These are phyloP conservation scores for Erpornis zantholeuca DNA, from an alignment of 2,113 vertebrate species.

Conservation along the genomic window DNA sequence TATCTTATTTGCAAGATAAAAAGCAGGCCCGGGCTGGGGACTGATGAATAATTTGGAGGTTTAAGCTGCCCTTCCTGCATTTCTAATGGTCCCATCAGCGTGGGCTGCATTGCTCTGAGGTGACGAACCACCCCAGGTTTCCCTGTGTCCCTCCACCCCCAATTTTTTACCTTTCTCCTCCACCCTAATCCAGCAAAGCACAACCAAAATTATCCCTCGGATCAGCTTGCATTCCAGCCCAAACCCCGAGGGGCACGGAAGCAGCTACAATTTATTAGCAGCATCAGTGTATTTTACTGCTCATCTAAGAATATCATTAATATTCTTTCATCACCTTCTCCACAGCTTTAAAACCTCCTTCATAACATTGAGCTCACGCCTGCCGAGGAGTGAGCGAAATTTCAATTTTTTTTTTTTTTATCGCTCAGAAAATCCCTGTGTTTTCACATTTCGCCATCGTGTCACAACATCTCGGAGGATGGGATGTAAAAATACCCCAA, in stretches of 20 bases:
- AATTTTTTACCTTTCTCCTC: not conserved
- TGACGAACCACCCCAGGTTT: not conserved
- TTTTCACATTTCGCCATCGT: not conserved
- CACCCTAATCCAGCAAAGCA: not conserved
- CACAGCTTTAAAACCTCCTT: not conserved
- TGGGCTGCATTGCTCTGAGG: not conserved
- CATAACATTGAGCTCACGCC: not conserved
- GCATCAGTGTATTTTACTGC: not conserved
- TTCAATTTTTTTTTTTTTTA: not conserved
- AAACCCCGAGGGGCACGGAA: not conserved
- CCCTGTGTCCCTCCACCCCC: not conserved
- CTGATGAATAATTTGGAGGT: not conserved
- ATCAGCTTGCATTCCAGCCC: not conserved
- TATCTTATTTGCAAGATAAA: constrained; percentile 35
- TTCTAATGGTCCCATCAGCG: not conserved
- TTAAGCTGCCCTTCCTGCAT: not conserved
- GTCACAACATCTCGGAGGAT: not conserved
- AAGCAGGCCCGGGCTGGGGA: not conserved
- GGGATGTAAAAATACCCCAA: not conserved
- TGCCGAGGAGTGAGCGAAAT: not conserved
- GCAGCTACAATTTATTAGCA: constrained; percentile 17
- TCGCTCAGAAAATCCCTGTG: not conserved
- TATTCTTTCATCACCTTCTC: constrained; percentile 36
- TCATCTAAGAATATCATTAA: constrained; percentile 13
- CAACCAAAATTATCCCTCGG: not conserved